Percentiles rank a stretch among this genome's conserved stretches.
Evolutionary conservation across 2,888 invertebrate species (phyloP).

Genomic region (Drosophila basisetae): DNA sequence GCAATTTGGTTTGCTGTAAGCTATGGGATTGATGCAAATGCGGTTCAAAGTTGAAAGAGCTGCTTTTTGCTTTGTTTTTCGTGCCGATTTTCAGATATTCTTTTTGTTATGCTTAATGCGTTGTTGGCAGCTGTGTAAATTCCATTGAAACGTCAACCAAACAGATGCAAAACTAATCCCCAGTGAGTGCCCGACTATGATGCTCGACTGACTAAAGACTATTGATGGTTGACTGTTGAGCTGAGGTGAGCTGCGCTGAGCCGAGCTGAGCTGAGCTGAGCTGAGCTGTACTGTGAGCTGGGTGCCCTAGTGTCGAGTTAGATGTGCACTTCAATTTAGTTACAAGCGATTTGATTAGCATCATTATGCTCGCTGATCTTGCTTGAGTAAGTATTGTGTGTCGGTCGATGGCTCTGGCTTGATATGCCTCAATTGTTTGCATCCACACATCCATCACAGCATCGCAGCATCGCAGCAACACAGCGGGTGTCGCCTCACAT

Average conservation of each 20-base stretch:
- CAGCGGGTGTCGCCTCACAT: conserved; percentile 11
- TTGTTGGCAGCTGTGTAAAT: conserved; percentile 36
- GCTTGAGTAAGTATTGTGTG: conserved; percentile 19
- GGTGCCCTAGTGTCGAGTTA: not conserved
- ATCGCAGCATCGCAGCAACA: not conserved
- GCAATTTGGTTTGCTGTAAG: not conserved
- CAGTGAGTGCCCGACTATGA: conserved; percentile 24
- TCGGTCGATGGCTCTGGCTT: conserved; percentile 20
- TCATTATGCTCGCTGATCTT: conserved; percentile 33
- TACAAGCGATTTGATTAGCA: conserved; percentile 53
- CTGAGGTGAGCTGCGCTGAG: not conserved
- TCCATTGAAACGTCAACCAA: conserved; percentile 35
- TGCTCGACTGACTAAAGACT: conserved; percentile 37
- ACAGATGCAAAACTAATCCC: conserved; percentile 23
- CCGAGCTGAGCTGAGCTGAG: not conserved
- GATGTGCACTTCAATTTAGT: conserved; percentile 46
- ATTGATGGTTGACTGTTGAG: conserved; percentile 24
- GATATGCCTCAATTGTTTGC: conserved; percentile 64
- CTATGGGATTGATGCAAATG: conserved; percentile 33
- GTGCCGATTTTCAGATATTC: not conserved
- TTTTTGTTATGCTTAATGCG: conserved; percentile 5
- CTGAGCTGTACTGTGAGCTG: not conserved
- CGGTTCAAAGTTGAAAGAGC: conserved; percentile 36
- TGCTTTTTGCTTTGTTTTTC: not conserved
- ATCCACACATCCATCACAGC: conserved; percentile 24